Evolutionary conservation across 2,113 vertebrate genomes (phyloP), one percentile per base, ranked within the genome.

Genomic region (Siniperca chuatsi): DNA sequence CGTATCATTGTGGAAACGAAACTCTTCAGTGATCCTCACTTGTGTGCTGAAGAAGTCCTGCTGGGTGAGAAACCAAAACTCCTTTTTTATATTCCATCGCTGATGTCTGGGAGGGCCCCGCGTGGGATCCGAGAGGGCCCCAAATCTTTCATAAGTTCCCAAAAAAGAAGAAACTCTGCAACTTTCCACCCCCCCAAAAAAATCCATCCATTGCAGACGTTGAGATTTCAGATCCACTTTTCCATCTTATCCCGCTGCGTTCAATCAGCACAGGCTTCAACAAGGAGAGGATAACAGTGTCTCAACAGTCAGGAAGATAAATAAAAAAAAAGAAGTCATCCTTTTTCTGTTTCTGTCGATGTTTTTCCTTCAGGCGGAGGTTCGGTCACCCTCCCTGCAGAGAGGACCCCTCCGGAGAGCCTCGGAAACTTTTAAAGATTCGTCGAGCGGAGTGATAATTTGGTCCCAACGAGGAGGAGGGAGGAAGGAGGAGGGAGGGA

Each of bases 301-400:
- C 69, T 16, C 65, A 15, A 29, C 68, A 23, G 48, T 29, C 55
- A 44, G 37, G 42, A 35, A 8, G 25, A 76, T 33, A 64, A 62
- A 37, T 37, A 6, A 35, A 46, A 21, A 13, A 10, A 1, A 20
- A 60, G 23, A 86, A 67, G 58, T 40, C 37, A 65, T 37, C 21
- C 44, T 9, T 44, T 55, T 42, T 75, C 20, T 16, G 21, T 74
- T 85, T 60, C 58, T 77, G 37, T 15, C 18, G 1, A 44, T 6
- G 25, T 44, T 65, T 64, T 67, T 4, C 33, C 66, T 78, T 55
- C 44, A 76, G 80, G 46, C 18, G 2, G 61, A 29, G 71, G 29
- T n/a, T 79, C 21, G 25, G 50, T 78, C 57, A 13, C 57, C 82
- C 64, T 25, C 66, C 79, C 35, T 15, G 66, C 79, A 82, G 54